A percentile compares a stretch with the other conserved stretches of the same genome.
These are phyloP conservation scores for Hirtodrosophila histrioides DNA, from an alignment of 2,888 invertebrate species.

Conservation along the genomic window DNA sequence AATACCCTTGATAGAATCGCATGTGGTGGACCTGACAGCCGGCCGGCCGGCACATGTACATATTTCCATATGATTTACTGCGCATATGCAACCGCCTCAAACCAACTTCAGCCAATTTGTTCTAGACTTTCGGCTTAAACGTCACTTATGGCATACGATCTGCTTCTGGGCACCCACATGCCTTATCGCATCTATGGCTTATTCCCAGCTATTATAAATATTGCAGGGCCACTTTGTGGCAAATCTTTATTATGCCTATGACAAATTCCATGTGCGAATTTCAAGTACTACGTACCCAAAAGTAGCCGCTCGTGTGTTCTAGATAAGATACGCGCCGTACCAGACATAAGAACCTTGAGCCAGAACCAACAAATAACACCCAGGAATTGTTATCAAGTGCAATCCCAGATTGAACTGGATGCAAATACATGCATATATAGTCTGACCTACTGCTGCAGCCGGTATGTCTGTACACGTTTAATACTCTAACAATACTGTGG, in stretches of 20 bases:
- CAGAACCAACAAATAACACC: conserved; percentile 8
- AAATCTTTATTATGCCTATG: conserved; percentile 11
- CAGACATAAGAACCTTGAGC: conserved; percentile 11
- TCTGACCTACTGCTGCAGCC: conserved; percentile 13
- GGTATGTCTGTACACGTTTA: not conserved
- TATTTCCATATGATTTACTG: conserved; percentile 8
- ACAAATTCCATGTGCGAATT: conserved; percentile 24
- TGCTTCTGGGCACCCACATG: not conserved
- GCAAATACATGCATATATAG: not conserved
- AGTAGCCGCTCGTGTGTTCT: not conserved
- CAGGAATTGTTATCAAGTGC: conserved; percentile 7
- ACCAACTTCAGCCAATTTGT: conserved; percentile 54
- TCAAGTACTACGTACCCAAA: conserved; percentile 1
- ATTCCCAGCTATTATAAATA: conserved; percentile 33
- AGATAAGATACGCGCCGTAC: conserved; percentile 19
- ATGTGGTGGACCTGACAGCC: conserved; percentile 3
- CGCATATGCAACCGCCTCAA: conserved; percentile 46
- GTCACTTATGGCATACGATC: conserved; percentile 22
- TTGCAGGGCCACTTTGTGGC: conserved; percentile 19
- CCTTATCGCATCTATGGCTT: conserved; percentile 29
- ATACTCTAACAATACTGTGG: not conserved
- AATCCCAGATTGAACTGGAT: not conserved
- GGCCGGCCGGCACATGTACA: conserved; percentile 3
- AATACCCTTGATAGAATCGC: conserved; percentile 47
- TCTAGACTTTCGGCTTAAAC: conserved; percentile 23